Evolutionary conservation across 2,797 vertebrate species (phyloP), one percentile per base, ranked within the genome.

Genomic region (Eospalax fontanierii): DNA sequence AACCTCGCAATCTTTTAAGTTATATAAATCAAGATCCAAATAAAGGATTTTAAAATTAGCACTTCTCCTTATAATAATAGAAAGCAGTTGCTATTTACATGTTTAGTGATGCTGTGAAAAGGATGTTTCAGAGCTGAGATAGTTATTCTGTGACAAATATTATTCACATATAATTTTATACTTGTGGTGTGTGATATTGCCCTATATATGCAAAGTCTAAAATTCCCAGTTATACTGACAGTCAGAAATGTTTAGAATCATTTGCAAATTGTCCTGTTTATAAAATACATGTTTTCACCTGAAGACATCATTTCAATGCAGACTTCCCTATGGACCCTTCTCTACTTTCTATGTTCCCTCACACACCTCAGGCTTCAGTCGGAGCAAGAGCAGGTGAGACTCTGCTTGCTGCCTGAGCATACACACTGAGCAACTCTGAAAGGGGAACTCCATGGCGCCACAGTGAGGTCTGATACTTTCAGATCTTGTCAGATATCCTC

Each of bases 11-110:
- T 85, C 33, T 86, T 91, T 90, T 74, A 91, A 90, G 78, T 92
- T 80, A 68, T 50, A 92, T 4, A 95, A 93, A 86, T 87, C 70
- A 85, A 94, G 35, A 90, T 86, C 81, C 63, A 65, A 90, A 80
- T 79, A 86, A 22, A 89, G 63, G 43, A 8, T 50, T 87, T 87
- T 75, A 54, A 22, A 93, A 66, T 79, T 86, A 80, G 22, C 84
- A 82, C 43, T 75, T 30, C 76, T 89, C 63, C 35, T 88, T 82
- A 65, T 50, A 82, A 90, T 83, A 91, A 92, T 86, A 71, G 91
- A 91, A 95, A 71, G 26, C 21, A 74, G 70, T 82, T 91, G 57
- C 30, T 68, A 89, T 79, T 92, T 91, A 79, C 73, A 63, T 61
- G 54, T 21, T 38, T 78, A 79, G 50, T 79, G 84, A 92, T 79